Conservation (phyloP, 92 coral and sea anemone species). For the Siderastrea radians region DNA sequence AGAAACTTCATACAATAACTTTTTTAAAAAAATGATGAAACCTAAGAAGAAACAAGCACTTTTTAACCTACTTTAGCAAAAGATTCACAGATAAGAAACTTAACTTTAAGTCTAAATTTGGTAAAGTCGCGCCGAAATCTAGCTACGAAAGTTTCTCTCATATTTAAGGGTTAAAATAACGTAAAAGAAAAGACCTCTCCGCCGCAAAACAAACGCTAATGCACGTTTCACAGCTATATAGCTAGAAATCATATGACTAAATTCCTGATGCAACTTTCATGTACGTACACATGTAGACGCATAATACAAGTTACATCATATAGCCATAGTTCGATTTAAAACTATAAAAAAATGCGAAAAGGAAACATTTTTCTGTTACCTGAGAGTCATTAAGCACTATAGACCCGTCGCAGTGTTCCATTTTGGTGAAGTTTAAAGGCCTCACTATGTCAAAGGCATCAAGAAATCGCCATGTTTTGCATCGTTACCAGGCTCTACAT, state of each 20-base stretch:
- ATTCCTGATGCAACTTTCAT: neutral
- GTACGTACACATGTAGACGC: neutral
- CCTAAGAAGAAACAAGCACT: no score
- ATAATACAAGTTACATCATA: neutral
- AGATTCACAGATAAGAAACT: neutral
- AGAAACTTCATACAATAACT: no score
- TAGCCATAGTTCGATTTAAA: neutral
- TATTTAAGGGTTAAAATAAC: neutral
- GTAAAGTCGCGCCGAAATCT: neutral
- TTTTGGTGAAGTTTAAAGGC: neutral
- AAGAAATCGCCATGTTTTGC: neutral
- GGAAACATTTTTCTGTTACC: conserved; percentile 8
- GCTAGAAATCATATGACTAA: neutral
- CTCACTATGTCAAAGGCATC: neutral
- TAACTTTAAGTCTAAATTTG: neutral
- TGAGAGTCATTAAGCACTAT: conserved; percentile 32
- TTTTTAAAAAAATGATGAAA: no score
- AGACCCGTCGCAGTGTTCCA: conserved; percentile 25
- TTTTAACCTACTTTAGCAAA: neutral
- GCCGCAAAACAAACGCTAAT: neutral
- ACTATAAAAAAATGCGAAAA: neutral
- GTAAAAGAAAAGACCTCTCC: neutral
- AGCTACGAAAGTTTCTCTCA: neutral
- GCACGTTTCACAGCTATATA: no score
- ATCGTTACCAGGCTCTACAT: neutral